Conservation (phyloP, 2,888 invertebrate species). For the Papilio gigon region DNA sequence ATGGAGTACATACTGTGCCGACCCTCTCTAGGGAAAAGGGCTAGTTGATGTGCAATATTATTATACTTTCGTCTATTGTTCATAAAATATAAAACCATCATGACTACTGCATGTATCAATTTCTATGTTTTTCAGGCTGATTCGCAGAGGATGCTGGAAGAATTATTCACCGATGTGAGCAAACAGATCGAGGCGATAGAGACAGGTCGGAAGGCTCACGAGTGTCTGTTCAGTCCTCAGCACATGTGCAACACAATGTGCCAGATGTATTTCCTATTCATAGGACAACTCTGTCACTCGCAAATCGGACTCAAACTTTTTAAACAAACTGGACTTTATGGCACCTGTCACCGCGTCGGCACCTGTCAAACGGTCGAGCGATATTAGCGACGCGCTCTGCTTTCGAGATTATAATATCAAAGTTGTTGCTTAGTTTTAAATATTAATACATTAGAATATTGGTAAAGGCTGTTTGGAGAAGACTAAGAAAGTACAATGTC, state of each 20-base stretch:
- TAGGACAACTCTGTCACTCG: slow-evolving; percentile 92
- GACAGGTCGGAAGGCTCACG: slow-evolving; percentile 89
- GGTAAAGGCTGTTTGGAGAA: too few species aligned
- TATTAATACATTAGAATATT: too few species aligned
- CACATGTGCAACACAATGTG: slow-evolving; percentile 94
- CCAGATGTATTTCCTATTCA: slow-evolving; percentile 96
- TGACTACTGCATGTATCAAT: too few species aligned
- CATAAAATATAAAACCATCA: too few species aligned
- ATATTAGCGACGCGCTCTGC: too few species aligned
- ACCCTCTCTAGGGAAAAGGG: too few species aligned
- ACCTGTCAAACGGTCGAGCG: too few species aligned
- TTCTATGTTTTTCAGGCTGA: slow-evolving; percentile 81
- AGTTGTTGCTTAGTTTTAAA: background rate
- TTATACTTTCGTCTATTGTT: too few species aligned
- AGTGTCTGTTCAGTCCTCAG: slow-evolving; percentile 93
- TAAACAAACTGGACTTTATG: slow-evolving; percentile 88
- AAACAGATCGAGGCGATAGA: slow-evolving; percentile 88
- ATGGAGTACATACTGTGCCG: too few species aligned
- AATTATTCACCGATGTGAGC: slow-evolving; percentile 90
- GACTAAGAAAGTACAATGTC: too few species aligned
- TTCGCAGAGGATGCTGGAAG: slow-evolving; percentile 87
- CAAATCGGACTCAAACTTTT: slow-evolving; percentile 86
- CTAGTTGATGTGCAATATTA: too few species aligned
- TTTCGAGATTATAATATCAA: slow-evolving; percentile 51
- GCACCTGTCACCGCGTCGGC: too few species aligned